Conservation (phyloP, 1,140 invertebrate genomes). For the Leptonema lineaticorne region DNA sequence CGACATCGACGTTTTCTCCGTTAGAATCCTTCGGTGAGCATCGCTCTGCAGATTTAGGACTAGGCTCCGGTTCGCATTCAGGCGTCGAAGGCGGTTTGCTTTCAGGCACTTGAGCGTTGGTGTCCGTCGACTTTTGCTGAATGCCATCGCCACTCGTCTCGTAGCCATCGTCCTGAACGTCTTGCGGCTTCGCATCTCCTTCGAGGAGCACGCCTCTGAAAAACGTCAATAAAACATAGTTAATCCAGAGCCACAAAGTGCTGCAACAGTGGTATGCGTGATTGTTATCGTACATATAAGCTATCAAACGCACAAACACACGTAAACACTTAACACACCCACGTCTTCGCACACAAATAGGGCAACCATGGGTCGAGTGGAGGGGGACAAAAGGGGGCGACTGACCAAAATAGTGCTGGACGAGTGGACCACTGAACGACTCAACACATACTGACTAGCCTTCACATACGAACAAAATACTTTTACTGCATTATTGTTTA, state of each 20-base stretch:
- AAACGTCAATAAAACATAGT: constrained; percentile 17
- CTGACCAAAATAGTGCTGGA: neutral
- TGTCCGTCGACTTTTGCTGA: constrained; percentile 51
- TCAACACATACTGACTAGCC: too few species aligned
- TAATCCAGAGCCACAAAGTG: neutral
- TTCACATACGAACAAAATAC: too few species aligned
- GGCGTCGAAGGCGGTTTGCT: constrained; percentile 40
- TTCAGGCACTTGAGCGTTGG: constrained; percentile 39
- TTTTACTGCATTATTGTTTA: too few species aligned
- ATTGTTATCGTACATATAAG: neutral
- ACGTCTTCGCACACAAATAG: neutral
- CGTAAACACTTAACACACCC: neutral
- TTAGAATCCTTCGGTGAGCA: neutral
- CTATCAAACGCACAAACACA: neutral
- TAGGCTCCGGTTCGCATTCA: constrained; percentile 1
- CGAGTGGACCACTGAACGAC: too few species aligned
- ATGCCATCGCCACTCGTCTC: constrained; percentile 68
- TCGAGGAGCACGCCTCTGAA: constrained; percentile 45
- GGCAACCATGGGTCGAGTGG: neutral
- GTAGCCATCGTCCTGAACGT: constrained; percentile 81
- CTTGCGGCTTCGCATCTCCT: constrained; percentile 58
- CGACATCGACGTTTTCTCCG: neutral
- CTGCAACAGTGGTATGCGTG: neutral
- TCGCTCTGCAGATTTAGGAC: neutral
- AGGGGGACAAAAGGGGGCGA: neutral